Conservation (phyloP, 2,797 vertebrate species). For the Eleutherodactylus coqui region DNA sequence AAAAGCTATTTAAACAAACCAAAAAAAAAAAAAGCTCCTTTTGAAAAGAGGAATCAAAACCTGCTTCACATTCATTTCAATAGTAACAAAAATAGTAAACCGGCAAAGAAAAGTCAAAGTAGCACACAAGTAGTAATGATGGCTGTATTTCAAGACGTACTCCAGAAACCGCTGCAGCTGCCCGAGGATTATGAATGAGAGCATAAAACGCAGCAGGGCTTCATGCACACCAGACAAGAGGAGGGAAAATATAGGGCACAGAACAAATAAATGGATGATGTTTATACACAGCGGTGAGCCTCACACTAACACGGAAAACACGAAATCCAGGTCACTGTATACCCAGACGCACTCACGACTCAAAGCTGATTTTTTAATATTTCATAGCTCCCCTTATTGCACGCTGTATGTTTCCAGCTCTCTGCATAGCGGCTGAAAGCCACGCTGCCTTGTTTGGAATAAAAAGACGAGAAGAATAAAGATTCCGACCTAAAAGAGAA, state of each 20-base stretch:
- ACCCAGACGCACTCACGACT: conserved; percentile 48
- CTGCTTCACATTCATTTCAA: not conserved
- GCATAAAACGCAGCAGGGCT: conserved; percentile 45
- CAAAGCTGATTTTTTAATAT: conserved; percentile 41
- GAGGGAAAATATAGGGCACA: conserved; percentile 25
- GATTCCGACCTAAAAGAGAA: not conserved
- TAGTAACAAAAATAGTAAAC: not conserved
- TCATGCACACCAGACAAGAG: conserved; percentile 38
- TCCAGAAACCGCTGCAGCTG: conserved; percentile 22
- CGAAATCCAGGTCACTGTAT: conserved; percentile 49
- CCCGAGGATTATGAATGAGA: conserved; percentile 33
- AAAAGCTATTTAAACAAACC: too few relatives aligned
- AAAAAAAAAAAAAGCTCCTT: too few relatives aligned
- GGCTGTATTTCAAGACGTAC: conserved; percentile 14
- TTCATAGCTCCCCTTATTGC: conserved; percentile 31
- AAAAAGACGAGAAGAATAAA: not conserved
- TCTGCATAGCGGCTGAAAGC: not conserved
- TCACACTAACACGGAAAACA: conserved; percentile 48
- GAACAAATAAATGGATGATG: conserved; percentile 52
- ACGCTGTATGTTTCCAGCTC: not conserved
- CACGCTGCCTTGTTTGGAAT: not conserved
- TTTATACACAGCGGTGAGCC: conserved; percentile 46
- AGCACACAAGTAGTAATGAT: conserved; percentile 28
- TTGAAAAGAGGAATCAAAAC: not conserved
- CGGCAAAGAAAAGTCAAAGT: not conserved